Base-by-base conservation (phyloP, 1,140 invertebrate species). In the Pantala flavescens region DNA sequence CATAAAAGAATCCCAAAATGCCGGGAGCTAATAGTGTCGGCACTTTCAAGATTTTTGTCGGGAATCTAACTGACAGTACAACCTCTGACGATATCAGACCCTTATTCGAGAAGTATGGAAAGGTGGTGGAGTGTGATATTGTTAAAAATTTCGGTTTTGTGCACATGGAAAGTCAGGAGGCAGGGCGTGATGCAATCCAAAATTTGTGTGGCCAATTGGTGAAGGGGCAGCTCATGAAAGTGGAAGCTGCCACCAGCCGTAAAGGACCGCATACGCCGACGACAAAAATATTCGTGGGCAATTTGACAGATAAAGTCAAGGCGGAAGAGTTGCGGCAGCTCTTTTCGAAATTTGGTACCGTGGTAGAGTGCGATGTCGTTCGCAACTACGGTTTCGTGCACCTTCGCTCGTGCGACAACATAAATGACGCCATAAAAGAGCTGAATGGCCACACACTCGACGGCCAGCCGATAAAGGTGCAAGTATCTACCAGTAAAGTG, bases 131-230 rank as follows among this genome's bases (percentile, higher is more conserved):
- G 87, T 97, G 95, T 84, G 96, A 96, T 85, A 93, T 97, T 80
- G 92, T 97, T 76, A 95, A 95, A 86, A 97, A 97, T 86, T 98
- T 96, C 90, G 95, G 94, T 79, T 98, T 98, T 89, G 94, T 97
- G 89, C 96, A 98, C 85, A 97, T 96, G 94, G 93, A 95, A 85
- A 93, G 91, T 84, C 93, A 95, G 83, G 89, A 93, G 80, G 90
- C 93, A 81, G 95, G 95, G 71, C 91, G 94, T 86, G 90, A 91
- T 81, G 94, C 95, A 71, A 96, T 96, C 82, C 91, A 94, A 84
- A 94, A 92, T 81, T 85, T 97, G 80, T 95, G 97, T 87, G 93
- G 94, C 77, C 88, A 91, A 79, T 83, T 91, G 78, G 89, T 97
- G 80, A 91, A 94, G 84, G 94, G 93, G 72, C 90, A 92, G 80